These are phyloP conservation scores for Liolophura sinensis DNA, from an alignment of 1,140 invertebrate species.

Conservation along the genomic window DNA sequence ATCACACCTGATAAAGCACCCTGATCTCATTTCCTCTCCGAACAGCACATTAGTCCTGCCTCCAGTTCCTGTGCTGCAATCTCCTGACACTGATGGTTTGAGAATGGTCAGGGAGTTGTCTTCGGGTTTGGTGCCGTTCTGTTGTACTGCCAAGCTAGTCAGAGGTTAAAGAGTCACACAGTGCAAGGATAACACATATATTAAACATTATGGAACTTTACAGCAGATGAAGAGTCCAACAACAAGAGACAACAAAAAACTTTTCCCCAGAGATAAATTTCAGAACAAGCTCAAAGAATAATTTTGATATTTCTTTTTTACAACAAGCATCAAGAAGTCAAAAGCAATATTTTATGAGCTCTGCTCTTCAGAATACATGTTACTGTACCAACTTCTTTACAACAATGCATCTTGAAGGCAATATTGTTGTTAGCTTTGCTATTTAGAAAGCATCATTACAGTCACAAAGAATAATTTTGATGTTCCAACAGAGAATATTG, in stretches of 20 bases:
- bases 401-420: too few relatives aligned
- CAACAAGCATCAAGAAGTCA: too few relatives aligned
- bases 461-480: too few relatives aligned
- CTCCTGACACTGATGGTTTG: constrained; percentile 26
- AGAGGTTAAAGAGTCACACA: neutral
- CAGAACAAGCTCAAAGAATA: too few relatives aligned
- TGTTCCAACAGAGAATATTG: too few relatives aligned
- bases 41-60: constrained; percentile 27
- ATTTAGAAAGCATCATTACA: too few relatives aligned
- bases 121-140: constrained; percentile 7
- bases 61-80: constrained; percentile 21
- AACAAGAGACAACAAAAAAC: neutral
- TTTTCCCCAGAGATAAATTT: too few relatives aligned
- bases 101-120: constrained; percentile 28
- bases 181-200: neutral
- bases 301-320: too few relatives aligned
- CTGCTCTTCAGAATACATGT: too few relatives aligned
- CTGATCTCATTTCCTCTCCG: constrained; percentile 40
- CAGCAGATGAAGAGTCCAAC: neutral
- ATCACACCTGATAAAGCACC: constrained; percentile 44
- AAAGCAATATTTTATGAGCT: too few relatives aligned
- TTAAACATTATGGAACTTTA: neutral
- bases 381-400: too few relatives aligned
- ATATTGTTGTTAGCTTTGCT: too few relatives aligned
- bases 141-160: constrained; percentile 8